Percentiles rank a stretch among this genome's conserved stretches.
Evolutionary conservation across 2,113 vertebrate genomes (phyloP).

Genomic region (Eira barbara): DNA sequence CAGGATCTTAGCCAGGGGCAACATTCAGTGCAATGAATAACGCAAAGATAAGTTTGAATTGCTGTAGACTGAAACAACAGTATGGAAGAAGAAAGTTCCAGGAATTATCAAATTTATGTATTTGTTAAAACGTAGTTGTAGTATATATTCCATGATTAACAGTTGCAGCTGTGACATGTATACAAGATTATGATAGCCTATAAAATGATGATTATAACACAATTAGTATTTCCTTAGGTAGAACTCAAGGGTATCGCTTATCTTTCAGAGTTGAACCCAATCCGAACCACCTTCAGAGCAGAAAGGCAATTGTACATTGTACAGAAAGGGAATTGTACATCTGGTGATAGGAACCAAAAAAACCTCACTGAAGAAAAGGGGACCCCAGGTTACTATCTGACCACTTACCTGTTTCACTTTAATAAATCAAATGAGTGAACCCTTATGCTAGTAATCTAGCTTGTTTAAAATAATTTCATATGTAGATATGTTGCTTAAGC

Average conservation of each 20-base stretch:
- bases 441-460: neutral
- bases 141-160: slow-evolving; percentile 29
- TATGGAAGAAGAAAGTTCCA: neutral
- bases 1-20: slow-evolving; percentile 26
- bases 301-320: neutral
- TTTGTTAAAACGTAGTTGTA: neutral
- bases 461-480: neutral
- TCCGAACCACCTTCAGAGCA: neutral
- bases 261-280: neutral
- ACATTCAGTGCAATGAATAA: neutral
- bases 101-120: neutral
- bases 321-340: neutral
- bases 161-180: neutral
- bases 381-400: neutral
- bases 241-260: neutral
- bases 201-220: neutral
- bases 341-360: neutral
- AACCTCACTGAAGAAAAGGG: neutral
- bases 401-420: neutral
- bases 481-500: neutral
- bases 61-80: neutral
- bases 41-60: neutral
- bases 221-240: neutral
- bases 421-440: neutral
- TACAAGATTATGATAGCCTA: neutral